Evolutionary conservation across 1,140 invertebrate species (phyloP), one percentile per base, ranked within the genome.

Genomic region (Drosophila arawakana): DNA sequence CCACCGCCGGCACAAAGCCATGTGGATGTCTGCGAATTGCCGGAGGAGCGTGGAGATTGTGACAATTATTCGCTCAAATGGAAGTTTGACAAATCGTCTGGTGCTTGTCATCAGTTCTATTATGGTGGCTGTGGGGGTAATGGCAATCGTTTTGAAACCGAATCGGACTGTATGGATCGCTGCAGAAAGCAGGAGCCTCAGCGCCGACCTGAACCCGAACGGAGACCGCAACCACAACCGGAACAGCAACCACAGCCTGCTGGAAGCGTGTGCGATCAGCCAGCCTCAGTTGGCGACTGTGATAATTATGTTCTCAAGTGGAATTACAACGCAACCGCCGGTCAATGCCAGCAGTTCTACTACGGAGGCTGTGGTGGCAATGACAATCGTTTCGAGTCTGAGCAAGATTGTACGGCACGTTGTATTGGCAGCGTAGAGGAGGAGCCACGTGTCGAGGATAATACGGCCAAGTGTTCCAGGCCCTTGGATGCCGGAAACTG

Each of bases 51-150:
- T 1, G 91, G 90, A 3, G 68, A 76, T 0, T 89, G 88, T 21
- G 44, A 44, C 13, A 13, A 73, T 0, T 91, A 68, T 60, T 2
- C 37, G 2, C 25, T 90, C n/a, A 72, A 75, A 25, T 99, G 96
- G 96, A 97, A 95, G 93, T 99, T 95, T 92, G 96, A 99, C 92
- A 95, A 94, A 0, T 94, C 94, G 57, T 92, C 94, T 13, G 93
- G 94, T 37, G 88, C 92, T 11, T 98, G 97, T 84, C 92, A 94
- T 77, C 94, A 95, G 73, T 98, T 98, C 90, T 95, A 95, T 63
- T 98, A 96, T 83, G 95, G 96, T n/a, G 96, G 97, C 3, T 97
- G 96, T 83, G 95, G 94, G 43, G 97, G 96, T 10, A 98, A 97
- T 90, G 93, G 93, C 37, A 98, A 98, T 91, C 96, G 97, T 77